These are phyloP conservation scores for Tarsius wallacei DNA, from an alignment of 2,797 vertebrate genomes.

Conservation along the genomic window DNA sequence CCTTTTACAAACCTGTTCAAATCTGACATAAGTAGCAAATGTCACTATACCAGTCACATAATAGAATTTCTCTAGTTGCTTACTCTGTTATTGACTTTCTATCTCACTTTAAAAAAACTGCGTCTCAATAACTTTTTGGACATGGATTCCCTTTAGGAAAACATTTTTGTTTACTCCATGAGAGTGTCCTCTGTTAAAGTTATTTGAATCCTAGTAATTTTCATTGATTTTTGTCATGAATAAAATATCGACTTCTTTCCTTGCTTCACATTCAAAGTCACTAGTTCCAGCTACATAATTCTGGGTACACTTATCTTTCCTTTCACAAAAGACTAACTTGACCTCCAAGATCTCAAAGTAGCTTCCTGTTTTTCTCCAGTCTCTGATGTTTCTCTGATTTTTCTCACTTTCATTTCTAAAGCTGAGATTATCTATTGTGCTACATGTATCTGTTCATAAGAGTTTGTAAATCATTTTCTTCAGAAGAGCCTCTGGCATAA, in stretches of 20 bases:
- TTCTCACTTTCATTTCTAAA: constrained; percentile 32
- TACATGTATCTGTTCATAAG: neutral
- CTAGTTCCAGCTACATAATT: neutral
- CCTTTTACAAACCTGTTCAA: neutral
- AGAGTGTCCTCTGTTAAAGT: neutral
- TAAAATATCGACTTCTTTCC: constrained; percentile 41
- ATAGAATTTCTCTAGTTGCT: neutral
- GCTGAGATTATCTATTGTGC: neutral
- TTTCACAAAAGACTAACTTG: constrained; percentile 4
- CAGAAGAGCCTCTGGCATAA: neutral
- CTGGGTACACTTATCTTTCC: neutral
- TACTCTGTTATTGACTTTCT: neutral
- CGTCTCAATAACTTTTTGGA: neutral
- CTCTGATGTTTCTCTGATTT: constrained; percentile 7
- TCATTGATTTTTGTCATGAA: constrained; percentile 6
- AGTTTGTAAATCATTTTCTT: neutral
- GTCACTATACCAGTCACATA: neutral
- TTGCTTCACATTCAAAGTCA: neutral
- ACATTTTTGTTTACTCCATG: neutral
- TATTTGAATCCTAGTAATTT: neutral
- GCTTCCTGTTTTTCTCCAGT: neutral
- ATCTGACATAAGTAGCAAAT: neutral
- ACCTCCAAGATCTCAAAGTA: neutral
- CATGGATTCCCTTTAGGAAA: neutral
- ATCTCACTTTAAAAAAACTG: neutral